Conservation (phyloP, 1,140 invertebrate genomes). For the Aphis gossypii region DNA sequence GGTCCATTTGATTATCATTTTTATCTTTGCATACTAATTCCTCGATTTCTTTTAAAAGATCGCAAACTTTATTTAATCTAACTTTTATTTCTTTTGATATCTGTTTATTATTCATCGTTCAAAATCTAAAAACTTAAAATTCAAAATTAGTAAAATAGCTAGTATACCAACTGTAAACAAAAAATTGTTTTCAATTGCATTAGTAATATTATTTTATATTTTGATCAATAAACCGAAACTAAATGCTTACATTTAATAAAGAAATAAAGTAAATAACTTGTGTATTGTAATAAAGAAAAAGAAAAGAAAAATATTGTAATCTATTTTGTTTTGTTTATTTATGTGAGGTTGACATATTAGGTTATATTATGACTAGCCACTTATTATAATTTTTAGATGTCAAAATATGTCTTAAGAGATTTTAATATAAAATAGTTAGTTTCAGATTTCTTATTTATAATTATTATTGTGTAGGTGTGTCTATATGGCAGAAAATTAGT, state of each 20-base stretch:
- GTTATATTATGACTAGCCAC: background rate
- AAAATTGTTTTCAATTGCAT: background rate
- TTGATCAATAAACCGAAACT: background rate
- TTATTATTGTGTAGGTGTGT: no score
- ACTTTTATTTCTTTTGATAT: background rate
- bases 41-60: conserved; percentile 22
- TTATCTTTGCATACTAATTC: background rate
- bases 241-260: background rate
- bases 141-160: background rate
- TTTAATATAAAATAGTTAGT: background rate
- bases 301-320: background rate
- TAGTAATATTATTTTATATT: background rate
- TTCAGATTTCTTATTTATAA: background rate
- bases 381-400: background rate
- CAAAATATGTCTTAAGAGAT: background rate
- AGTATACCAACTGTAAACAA: background rate
- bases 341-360: background rate
- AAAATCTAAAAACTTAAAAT: background rate
- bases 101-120: background rate
- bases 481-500: background rate
- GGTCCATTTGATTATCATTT: background rate
- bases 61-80: background rate
- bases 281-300: background rate
- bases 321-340: background rate
- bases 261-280: background rate